Conservation (phyloP, 2,888 invertebrate genomes). For the Cryptosula pallasiana region DNA sequence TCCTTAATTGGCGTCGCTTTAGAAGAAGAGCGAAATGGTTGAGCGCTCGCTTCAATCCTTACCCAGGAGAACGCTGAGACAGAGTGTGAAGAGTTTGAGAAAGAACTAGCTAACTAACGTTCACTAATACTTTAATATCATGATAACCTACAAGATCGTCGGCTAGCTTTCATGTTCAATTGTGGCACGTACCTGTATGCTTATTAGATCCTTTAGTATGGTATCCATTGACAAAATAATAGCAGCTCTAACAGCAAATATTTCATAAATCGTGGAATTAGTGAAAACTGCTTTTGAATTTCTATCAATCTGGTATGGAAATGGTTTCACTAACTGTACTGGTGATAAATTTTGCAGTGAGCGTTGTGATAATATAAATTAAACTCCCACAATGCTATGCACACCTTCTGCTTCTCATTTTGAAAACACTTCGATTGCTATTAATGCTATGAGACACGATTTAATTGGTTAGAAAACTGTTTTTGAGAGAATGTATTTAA, state of each 20-base stretch:
- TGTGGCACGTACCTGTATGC: slow-evolving; percentile 19
- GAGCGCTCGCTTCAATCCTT: background rate
- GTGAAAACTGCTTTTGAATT: slow-evolving; percentile 18
- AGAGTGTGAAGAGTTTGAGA: background rate
- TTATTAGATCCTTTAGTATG: slow-evolving; percentile 22
- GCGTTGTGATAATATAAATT: too few species aligned
- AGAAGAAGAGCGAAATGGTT: background rate
- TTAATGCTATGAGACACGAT: too few species aligned
- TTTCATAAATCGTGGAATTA: background rate
- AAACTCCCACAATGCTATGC: too few species aligned
- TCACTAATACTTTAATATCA: slow-evolving; percentile 12
- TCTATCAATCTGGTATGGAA: background rate
- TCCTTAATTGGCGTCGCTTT: too few species aligned
- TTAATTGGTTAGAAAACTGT: too few species aligned
- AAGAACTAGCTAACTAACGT: background rate
- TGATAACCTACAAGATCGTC: slow-evolving; percentile 7
- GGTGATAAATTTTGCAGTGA: background rate
- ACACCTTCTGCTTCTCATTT: too few species aligned
- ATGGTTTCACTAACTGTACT: slow-evolving; percentile 5
- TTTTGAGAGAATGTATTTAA: too few species aligned
- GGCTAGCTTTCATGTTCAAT: background rate
- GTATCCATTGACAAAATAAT: slow-evolving; percentile 16
- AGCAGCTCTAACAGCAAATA: background rate
- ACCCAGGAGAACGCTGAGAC: background rate
- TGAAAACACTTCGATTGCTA: too few species aligned